Conservation (phyloP, 64 coral and sea anemone species). For the Stylophora pistillata region DNA sequence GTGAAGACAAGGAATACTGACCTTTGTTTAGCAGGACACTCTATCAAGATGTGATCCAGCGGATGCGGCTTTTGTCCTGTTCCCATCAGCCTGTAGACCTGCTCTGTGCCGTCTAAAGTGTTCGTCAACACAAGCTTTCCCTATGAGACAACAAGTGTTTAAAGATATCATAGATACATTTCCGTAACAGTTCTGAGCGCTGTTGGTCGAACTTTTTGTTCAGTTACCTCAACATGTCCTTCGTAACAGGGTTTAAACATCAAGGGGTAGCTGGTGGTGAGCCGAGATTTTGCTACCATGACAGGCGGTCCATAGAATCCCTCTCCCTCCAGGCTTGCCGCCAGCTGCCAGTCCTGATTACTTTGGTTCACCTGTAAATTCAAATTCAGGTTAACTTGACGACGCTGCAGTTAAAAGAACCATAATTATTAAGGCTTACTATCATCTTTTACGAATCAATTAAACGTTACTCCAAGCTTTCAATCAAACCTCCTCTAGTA, state of each 20-base stretch:
- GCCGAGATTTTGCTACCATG: constrained; percentile 75
- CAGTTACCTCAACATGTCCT: constrained; percentile 63
- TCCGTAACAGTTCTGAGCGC: no score
- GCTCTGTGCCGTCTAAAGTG: constrained; percentile 76
- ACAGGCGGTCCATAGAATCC: constrained; percentile 93
- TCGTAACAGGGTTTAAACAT: constrained; percentile 96
- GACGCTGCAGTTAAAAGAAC: no score
- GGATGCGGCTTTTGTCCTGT: constrained; percentile 81
- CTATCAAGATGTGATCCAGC: constrained; percentile 81
- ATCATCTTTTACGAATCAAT: not conserved
- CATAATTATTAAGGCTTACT: no score
- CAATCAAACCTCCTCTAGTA: no score
- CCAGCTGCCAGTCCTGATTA: constrained; percentile 92
- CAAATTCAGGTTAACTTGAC: not conserved
- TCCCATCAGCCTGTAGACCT: constrained; percentile 72
- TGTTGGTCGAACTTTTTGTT: no score
- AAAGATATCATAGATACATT: no score
- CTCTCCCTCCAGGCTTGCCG: constrained; percentile 82
- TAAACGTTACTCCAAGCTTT: no score
- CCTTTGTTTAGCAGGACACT: constrained; percentile 87
- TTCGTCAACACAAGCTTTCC: constrained; percentile 89
- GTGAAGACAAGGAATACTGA: constrained; percentile 11
- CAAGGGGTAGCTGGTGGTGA: constrained; percentile 87
- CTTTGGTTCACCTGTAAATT: constrained; percentile 80
- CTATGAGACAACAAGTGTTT: constrained; percentile 36